These are phyloP conservation scores for Dendroctonus valens DNA, from an alignment of 1,140 invertebrate species.

Conservation along the genomic window DNA sequence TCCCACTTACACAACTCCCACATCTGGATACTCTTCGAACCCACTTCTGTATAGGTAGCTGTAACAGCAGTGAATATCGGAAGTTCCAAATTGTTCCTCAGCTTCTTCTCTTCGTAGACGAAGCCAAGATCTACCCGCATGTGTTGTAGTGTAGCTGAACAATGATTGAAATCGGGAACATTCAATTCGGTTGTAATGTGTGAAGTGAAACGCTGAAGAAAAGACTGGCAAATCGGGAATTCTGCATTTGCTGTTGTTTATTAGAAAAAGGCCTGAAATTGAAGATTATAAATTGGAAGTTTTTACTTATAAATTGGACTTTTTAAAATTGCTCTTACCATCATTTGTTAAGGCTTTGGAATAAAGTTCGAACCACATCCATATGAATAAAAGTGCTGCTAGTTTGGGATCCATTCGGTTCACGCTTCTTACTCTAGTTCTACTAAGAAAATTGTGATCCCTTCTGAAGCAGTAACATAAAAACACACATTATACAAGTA, in stretches of 20 bases:
- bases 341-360: too few relatives aligned
- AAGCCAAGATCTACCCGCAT: constrained; percentile 35
- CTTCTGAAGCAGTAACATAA: too few relatives aligned
- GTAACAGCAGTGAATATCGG: constrained; percentile 35
- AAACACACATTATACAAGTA: too few relatives aligned
- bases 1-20: constrained; percentile 32
- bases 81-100: constrained; percentile 22
- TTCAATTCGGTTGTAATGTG: constrained; percentile 45
- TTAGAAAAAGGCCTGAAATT: constrained; percentile 46
- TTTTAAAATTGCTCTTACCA: too few relatives aligned
- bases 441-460: too few relatives aligned
- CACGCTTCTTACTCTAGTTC: too few relatives aligned
- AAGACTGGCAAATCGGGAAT: constrained; percentile 68
- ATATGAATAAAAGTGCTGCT: not conserved
- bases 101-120: constrained; percentile 34
- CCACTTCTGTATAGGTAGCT: constrained; percentile 36
- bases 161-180: constrained; percentile 50
- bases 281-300: too few relatives aligned
- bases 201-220: constrained; percentile 45
- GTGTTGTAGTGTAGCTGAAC: constrained; percentile 35
- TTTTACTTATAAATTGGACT: too few relatives aligned
- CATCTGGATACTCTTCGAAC: constrained; percentile 29
- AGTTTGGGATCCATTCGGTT: too few relatives aligned
- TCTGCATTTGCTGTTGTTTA: constrained; percentile 66
- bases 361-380: too few relatives aligned